Conservation (phyloP, 2,797 vertebrate genomes). For the Rhinella marina region DNA sequence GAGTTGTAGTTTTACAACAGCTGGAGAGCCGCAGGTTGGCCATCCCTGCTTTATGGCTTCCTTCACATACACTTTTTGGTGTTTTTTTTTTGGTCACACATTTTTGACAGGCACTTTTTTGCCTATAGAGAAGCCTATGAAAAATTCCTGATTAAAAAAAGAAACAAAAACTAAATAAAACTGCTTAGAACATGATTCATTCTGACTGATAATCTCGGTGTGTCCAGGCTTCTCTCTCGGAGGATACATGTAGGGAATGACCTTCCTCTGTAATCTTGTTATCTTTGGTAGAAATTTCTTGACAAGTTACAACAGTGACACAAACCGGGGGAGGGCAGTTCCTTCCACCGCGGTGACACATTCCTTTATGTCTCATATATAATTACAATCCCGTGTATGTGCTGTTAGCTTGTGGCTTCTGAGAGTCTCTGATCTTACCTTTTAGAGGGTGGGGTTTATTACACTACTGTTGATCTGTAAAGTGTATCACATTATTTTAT, state of each 20-base stretch:
- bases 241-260: too few species aligned
- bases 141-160: too few species aligned
- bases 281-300: constrained; percentile 48
- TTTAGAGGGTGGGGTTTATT: background rate
- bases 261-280: constrained; percentile 32
- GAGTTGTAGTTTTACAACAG: too few species aligned
- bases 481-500: background rate
- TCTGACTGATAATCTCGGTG: too few species aligned
- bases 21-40: too few species aligned
- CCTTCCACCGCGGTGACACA: constrained; percentile 25
- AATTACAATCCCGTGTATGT: background rate
- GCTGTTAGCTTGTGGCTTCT: background rate
- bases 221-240: background rate
- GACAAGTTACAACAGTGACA: constrained; percentile 51
- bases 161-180: too few species aligned
- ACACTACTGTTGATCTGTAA: background rate
- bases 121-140: too few species aligned
- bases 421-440: background rate
- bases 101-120: too few species aligned
- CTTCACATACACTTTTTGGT: too few species aligned
- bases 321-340: constrained; percentile 28
- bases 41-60: too few species aligned
- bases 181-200: too few species aligned
- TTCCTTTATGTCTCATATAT: background rate
- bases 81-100: too few species aligned